These are phyloP conservation scores for Siderastrea siderea DNA, from an alignment of 92 coral and sea anemone species.

Conservation along the genomic window DNA sequence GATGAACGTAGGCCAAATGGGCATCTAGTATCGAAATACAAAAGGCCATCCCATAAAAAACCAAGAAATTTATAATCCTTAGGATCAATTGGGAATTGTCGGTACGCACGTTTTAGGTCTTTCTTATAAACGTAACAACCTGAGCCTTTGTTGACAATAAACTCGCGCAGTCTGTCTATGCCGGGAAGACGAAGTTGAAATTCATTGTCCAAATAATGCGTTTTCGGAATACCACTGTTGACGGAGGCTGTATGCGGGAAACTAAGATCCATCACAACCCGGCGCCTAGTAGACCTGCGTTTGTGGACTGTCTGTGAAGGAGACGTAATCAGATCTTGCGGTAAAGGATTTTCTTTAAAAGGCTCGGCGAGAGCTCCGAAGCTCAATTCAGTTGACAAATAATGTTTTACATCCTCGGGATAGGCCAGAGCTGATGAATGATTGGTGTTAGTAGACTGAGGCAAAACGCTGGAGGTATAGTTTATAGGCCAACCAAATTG, in stretches of 20 bases:
- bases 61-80: slow-evolving; percentile 44
- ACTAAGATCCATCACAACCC: slow-evolving; percentile 54
- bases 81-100: slow-evolving; percentile 53
- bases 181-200: slow-evolving; percentile 55
- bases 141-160: slow-evolving; percentile 31
- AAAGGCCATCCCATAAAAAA: slow-evolving; percentile 22
- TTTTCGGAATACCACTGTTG: slow-evolving; percentile 37
- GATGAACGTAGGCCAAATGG: slow-evolving; percentile 47
- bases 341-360: slow-evolving; percentile 39
- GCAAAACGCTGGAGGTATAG: slow-evolving; percentile 4
- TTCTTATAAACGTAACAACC: slow-evolving; percentile 41
- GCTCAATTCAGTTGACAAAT: slow-evolving; percentile 52
- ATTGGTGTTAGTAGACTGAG: slow-evolving; percentile 41
- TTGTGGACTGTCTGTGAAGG: slow-evolving; percentile 54
- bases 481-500: slow-evolving; percentile 61
- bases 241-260: slow-evolving; percentile 50
- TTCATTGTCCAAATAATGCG: slow-evolving; percentile 37
- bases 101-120: slow-evolving; percentile 39
- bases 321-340: slow-evolving; percentile 28
- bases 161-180: slow-evolving; percentile 10
- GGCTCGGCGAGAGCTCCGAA: slow-evolving; percentile 55
- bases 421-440: slow-evolving; percentile 44
- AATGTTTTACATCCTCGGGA: slow-evolving; percentile 28
- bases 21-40: slow-evolving; percentile 45
- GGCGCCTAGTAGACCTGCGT: slow-evolving; percentile 36